phyloP scores from a whole-genome alignment of 2,888 invertebrate genomes.

The Fragum sueziense region DNA sequence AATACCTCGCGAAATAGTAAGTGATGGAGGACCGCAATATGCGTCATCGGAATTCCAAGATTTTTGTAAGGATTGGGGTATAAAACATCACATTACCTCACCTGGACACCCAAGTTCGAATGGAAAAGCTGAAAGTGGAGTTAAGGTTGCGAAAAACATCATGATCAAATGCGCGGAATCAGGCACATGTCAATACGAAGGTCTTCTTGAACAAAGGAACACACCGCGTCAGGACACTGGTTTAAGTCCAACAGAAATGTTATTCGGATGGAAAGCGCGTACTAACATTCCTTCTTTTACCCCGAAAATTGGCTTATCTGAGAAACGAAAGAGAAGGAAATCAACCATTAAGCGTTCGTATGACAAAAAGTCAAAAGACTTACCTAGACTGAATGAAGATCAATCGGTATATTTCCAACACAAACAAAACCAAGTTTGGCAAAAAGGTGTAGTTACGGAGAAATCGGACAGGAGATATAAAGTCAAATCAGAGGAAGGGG shows the following conservation, averaged over 20 bases:
- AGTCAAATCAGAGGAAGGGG: constrained; percentile 14
- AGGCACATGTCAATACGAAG: constrained; percentile 42
- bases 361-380: constrained; percentile 34
- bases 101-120: constrained; percentile 50
- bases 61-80: constrained; percentile 42
- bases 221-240: constrained; percentile 52
- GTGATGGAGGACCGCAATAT: constrained; percentile 51
- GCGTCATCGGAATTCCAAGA: constrained; percentile 32
- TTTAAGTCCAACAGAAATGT: constrained; percentile 48
- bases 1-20: constrained; percentile 35
- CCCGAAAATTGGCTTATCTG: not conserved
- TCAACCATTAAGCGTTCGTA: constrained; percentile 17
- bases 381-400: constrained; percentile 27
- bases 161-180: constrained; percentile 39
- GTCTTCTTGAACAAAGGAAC: constrained; percentile 53
- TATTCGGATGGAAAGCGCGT: constrained; percentile 47
- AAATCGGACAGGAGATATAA: constrained; percentile 2
- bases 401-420: constrained; percentile 52
- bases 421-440: constrained; percentile 14
- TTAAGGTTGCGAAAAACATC: constrained; percentile 45
- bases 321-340: constrained; percentile 27
- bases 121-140: constrained; percentile 52
- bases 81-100: constrained; percentile 47
- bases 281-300: constrained; percentile 31
- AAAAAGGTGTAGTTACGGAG: constrained; percentile 14